phyloP scores from a whole-genome alignment of 2,888 invertebrate species.

The Chymomyza fuscimana region DNA sequence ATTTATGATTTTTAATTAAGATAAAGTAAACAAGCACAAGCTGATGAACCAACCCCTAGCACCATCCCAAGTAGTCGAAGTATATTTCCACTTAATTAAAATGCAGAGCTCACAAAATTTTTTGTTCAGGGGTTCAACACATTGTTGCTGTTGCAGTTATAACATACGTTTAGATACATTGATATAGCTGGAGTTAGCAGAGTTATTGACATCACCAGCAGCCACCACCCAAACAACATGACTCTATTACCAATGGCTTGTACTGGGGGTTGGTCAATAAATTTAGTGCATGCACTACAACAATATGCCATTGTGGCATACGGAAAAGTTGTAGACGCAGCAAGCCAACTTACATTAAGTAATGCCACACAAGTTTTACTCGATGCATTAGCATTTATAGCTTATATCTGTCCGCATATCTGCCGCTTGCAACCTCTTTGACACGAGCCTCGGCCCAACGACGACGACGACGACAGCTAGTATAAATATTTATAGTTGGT shows the following conservation, averaged over 20 bases:
- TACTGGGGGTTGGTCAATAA: too few relatives aligned
- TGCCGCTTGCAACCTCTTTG: not conserved
- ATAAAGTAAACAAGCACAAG: not conserved
- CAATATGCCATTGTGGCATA: not conserved
- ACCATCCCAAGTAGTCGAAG: slow-evolving; percentile 17
- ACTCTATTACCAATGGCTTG: not conserved
- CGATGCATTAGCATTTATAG: slow-evolving; percentile 73
- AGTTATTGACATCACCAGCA: not conserved
- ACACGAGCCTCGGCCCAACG: not conserved
- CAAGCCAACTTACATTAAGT: slow-evolving; percentile 14
- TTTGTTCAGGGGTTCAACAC: slow-evolving; percentile 47
- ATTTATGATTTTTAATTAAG: slow-evolving; percentile 13
- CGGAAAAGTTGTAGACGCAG: not conserved
- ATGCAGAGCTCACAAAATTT: slow-evolving; percentile 50
- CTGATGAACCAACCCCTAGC: not conserved
- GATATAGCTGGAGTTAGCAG: not conserved
- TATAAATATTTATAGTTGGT: slow-evolving; percentile 65
- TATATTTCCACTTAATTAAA: slow-evolving; percentile 69
- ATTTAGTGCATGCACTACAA: not conserved
- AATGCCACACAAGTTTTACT: slow-evolving; percentile 26
- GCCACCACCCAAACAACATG: not conserved
- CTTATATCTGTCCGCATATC: slow-evolving; percentile 52
- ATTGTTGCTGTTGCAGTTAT: slow-evolving; percentile 58
- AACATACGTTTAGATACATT: slow-evolving; percentile 10
- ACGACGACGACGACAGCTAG: slow-evolving; percentile 1